Evolutionary conservation across 2,113 vertebrate species (phyloP).

Genomic region (Melanocharis versteri): DNA sequence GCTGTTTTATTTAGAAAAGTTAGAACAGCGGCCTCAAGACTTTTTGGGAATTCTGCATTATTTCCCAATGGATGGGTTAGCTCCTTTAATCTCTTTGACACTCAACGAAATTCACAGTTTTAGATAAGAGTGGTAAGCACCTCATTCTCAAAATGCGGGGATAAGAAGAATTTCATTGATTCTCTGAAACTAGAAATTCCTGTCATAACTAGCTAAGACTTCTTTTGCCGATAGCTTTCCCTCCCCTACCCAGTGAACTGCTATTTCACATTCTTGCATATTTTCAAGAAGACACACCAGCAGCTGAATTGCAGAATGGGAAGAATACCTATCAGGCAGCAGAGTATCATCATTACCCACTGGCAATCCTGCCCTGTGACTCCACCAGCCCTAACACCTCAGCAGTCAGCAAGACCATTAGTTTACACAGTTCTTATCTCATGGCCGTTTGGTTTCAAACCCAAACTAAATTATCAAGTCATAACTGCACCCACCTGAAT

Average conservation of each 20-base stretch:
- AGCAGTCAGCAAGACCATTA: constrained; percentile 5
- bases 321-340: constrained; percentile 11
- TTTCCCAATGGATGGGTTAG: not conserved
- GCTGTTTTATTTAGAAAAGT: not conserved
- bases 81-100: not conserved
- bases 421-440: constrained; percentile 47
- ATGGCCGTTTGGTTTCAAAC: constrained; percentile 15
- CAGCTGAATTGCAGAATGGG: constrained; percentile 8
- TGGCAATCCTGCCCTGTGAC: not conserved
- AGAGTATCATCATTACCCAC: not conserved
- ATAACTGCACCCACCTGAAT: constrained; percentile 24
- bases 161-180: not conserved
- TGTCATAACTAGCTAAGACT: constrained; percentile 42
- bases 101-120: not conserved
- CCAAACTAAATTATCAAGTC: constrained; percentile 18
- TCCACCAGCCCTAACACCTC: not conserved
- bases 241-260: not conserved
- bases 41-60: not conserved
- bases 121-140: not conserved
- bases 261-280: constrained; percentile 43
- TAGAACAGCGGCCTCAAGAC: not conserved
- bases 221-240: not conserved
- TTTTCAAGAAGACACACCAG: not conserved
- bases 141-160: not conserved
- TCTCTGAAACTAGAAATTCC: constrained; percentile 42